Percentiles rank a stretch among this genome's conserved stretches.
Conservation (phyloP, 1,140 invertebrate species). For the Ceratina australensis region DNA sequence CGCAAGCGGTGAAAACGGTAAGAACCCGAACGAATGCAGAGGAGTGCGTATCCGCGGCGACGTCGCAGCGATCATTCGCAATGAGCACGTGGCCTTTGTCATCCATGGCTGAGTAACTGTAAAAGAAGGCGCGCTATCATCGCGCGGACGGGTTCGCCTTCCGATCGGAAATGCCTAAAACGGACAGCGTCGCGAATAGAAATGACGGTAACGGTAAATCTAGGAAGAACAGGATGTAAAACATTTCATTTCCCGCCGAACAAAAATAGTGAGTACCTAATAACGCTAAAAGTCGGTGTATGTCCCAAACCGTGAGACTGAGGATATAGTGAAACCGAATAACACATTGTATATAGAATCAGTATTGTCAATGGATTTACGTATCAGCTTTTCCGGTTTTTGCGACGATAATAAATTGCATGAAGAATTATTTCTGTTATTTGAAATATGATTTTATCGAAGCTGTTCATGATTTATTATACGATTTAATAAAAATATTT, state of each 20-base stretch:
- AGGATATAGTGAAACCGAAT: no score
- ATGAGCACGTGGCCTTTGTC: constrained; percentile 41
- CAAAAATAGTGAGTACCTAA: background rate
- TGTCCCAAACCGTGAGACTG: no score
- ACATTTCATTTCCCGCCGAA: background rate
- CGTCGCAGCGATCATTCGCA: constrained; percentile 44
- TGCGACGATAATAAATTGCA: no score
- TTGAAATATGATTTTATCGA: no score
- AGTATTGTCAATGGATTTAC: no score
- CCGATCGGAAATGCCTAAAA: constrained; percentile 67
- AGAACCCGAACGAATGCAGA: constrained; percentile 36
- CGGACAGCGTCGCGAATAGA: constrained; percentile 51
- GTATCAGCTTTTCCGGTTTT: no score
- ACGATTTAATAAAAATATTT: no score
- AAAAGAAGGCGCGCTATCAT: constrained; percentile 41
- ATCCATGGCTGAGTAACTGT: constrained; percentile 51
- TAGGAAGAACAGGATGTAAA: no score
- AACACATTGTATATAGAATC: no score
- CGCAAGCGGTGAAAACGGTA: constrained; percentile 14
- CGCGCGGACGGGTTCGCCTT: constrained; percentile 39
- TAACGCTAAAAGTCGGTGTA: no score
- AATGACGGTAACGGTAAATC: constrained; percentile 59
- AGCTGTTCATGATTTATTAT: no score
- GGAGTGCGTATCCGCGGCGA: constrained; percentile 36
- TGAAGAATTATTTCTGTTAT: no score